Conservation (phyloP, 2,113 vertebrate genomes). For the Lampris megalopsis region DNA sequence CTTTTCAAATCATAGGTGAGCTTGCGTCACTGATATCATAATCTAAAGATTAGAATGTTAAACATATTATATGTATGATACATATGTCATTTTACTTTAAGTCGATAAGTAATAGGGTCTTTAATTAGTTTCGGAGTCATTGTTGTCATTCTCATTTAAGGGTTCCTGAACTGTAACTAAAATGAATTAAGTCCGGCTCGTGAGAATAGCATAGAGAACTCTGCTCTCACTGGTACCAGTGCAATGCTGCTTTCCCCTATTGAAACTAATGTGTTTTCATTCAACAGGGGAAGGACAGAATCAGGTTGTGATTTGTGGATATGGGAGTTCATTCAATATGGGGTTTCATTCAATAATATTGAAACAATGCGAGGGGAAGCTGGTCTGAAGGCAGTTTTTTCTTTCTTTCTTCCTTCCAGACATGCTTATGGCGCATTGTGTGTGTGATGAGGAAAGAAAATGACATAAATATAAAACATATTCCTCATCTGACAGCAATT, state of each 20-base stretch:
- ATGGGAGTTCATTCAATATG: constrained; percentile 40
- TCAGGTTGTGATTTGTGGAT: constrained; percentile 48
- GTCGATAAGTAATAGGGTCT: background rate
- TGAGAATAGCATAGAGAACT: background rate
- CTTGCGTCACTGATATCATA: too few species aligned
- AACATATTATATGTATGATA: too few species aligned
- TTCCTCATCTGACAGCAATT: constrained; percentile 60
- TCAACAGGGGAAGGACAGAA: constrained; percentile 43
- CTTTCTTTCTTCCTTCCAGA: background rate
- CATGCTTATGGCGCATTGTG: background rate
- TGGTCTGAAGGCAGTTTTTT: constrained; percentile 26
- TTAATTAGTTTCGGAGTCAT: constrained; percentile 2
- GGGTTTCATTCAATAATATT: constrained; percentile 32
- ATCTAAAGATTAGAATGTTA: too few species aligned
- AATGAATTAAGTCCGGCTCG: background rate
- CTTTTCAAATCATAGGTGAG: too few species aligned
- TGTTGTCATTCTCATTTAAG: background rate
- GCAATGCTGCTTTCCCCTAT: constrained; percentile 8
- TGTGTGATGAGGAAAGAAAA: background rate
- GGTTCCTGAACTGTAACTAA: constrained; percentile 1
- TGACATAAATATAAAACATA: constrained; percentile 60
- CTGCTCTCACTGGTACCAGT: background rate
- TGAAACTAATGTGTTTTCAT: constrained; percentile 51
- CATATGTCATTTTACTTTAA: too few species aligned
- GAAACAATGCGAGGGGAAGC: constrained; percentile 27